Conservation (phyloP, 2,113 vertebrate species). For the Glareola pratincola region DNA sequence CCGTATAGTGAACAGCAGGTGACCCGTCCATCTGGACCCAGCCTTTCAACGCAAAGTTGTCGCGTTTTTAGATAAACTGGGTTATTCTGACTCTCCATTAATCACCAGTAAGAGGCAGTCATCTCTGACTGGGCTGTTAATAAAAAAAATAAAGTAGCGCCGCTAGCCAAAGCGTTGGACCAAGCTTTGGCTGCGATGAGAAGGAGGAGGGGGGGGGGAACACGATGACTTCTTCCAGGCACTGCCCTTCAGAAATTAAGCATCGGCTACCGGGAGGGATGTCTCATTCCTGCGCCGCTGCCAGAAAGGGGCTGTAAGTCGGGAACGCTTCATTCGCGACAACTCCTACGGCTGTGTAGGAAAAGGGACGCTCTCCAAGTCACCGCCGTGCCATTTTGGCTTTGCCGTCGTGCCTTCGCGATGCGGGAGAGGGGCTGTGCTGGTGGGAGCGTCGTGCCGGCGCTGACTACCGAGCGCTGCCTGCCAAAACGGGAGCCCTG, state of each 20-base stretch:
- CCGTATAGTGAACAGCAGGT: not conserved
- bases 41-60: conserved; percentile 2
- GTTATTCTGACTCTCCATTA: not conserved
- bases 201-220: not conserved
- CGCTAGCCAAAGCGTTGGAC: not conserved
- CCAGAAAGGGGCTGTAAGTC: conserved; percentile 16
- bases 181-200: not conserved
- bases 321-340: not conserved
- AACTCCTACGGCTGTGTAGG: conserved; percentile 52
- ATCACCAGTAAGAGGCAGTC: conserved; percentile 24
- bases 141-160: not conserved
- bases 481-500: conserved; percentile 3
- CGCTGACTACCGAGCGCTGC: not conserved
- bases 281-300: conserved; percentile 29
- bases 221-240: not conserved
- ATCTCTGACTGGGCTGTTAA: not conserved
- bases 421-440: not conserved
- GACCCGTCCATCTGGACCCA: not conserved
- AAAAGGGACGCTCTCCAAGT: conserved; percentile 26
- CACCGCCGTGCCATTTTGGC: not conserved
- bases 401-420: not conserved
- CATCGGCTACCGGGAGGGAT: not conserved
- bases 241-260: conserved; percentile 6
- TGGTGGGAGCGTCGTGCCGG: not conserved
- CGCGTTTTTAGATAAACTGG: not conserved